A percentile compares a stretch with the other conserved stretches of the same genome.
Conservation (phyloP, 1,140 invertebrate genomes). For the Bradynema listronoti region DNA sequence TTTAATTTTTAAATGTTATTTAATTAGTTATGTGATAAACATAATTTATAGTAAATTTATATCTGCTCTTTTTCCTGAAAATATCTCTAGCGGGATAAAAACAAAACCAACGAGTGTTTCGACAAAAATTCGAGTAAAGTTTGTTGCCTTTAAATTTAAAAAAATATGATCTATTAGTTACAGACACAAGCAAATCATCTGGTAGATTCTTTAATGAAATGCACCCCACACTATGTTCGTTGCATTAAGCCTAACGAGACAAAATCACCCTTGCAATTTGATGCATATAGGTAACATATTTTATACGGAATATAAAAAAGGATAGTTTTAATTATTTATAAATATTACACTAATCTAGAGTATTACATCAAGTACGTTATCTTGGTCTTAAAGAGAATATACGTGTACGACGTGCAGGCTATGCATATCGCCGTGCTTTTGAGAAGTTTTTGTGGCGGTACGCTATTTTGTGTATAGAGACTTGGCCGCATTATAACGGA, state of each 20-base stretch:
- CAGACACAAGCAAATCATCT: constrained; percentile 68
- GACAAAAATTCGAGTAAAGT: constrained; percentile 67
- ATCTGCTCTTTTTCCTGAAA: constrained; percentile 65
- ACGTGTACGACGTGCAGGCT: constrained; percentile 66
- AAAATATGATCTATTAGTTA: constrained; percentile 11
- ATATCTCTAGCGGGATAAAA: constrained; percentile 62
- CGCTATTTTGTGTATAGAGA: constrained; percentile 68
- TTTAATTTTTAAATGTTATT: background rate
- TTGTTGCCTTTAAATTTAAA: background rate
- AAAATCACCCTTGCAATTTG: constrained; percentile 71
- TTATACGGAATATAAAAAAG: too few species aligned
- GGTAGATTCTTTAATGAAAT: constrained; percentile 69
- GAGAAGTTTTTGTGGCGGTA: constrained; percentile 65
- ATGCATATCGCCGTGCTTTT: constrained; percentile 66
- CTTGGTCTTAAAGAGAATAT: constrained; percentile 67
- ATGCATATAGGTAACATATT: constrained; percentile 63
- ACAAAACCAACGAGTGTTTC: constrained; percentile 69
- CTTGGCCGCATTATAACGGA: constrained; percentile 67
- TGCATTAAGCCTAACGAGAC: constrained; percentile 75
- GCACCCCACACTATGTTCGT: constrained; percentile 70
- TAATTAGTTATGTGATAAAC: too few species aligned
- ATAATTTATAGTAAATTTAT: constrained; percentile 65
- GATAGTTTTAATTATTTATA: too few species aligned
- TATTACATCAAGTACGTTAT: constrained; percentile 68
- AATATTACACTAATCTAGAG: too few species aligned